Percentiles rank a stretch among this genome's conserved stretches.
phyloP scores from a whole-genome alignment of 2,888 invertebrate species.

The Cheilosia variabilis region DNA sequence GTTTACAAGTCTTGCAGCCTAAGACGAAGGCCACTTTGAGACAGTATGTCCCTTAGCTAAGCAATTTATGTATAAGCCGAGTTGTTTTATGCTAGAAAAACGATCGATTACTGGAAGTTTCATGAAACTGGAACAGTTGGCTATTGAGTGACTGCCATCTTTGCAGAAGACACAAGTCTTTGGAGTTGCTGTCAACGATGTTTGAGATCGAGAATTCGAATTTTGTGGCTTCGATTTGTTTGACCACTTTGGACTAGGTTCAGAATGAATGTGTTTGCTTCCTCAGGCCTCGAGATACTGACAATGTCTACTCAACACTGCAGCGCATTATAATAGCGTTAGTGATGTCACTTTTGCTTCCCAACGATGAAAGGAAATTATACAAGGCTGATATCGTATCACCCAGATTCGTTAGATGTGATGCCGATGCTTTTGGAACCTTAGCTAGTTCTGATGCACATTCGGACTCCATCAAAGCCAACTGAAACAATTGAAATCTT shows the following conservation, averaged over 20 bases:
- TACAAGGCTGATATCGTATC: too few relatives aligned
- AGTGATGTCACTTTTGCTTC: too few relatives aligned
- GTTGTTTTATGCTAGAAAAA: not conserved
- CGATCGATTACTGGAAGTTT: not conserved
- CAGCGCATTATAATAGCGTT: not conserved
- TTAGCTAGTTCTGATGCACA: too few relatives aligned
- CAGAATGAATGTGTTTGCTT: too few relatives aligned
- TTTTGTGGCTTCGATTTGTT: too few relatives aligned
- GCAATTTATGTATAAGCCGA: not conserved
- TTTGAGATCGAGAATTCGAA: too few relatives aligned
- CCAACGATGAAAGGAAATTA: too few relatives aligned
- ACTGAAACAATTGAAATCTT: too few relatives aligned
- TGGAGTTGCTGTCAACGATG: not conserved
- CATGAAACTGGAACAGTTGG: not conserved
- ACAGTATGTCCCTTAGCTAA: constrained; percentile 13
- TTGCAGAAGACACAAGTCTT: not conserved
- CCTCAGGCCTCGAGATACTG: not conserved
- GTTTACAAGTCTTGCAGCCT: constrained; percentile 10
- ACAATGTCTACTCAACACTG: not conserved
- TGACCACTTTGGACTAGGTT: too few relatives aligned
- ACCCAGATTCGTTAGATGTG: too few relatives aligned
- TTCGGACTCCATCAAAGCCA: too few relatives aligned
- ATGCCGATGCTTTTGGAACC: too few relatives aligned
- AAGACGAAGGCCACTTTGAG: constrained; percentile 3
- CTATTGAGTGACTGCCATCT: not conserved